Conservation (phyloP, 2,888 invertebrate species). For the Drosophila melanosoma region DNA sequence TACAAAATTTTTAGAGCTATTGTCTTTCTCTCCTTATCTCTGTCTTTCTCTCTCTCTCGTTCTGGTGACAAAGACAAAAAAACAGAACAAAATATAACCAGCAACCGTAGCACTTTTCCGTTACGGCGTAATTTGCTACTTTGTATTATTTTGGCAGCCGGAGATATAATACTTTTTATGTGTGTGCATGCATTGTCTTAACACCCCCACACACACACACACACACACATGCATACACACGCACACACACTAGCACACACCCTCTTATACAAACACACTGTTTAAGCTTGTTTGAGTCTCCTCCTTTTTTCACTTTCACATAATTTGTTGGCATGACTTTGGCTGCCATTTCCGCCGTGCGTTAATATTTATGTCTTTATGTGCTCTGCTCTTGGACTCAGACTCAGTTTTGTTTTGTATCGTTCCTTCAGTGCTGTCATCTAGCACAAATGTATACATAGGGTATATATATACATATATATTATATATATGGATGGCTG, state of each 20-base stretch:
- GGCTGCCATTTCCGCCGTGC: constrained; percentile 70
- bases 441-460: constrained; percentile 14
- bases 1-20: constrained; percentile 7
- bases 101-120: constrained; percentile 62
- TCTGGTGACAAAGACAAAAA: neutral
- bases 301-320: constrained; percentile 52
- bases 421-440: constrained; percentile 6
- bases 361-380: constrained; percentile 64
- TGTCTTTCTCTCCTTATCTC: neutral
- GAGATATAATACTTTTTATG: constrained; percentile 52
- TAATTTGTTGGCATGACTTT: constrained; percentile 75
- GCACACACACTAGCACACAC: neutral
- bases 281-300: neutral
- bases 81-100: constrained; percentile 41
- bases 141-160: constrained; percentile 62
- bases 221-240: neutral
- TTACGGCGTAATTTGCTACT: constrained; percentile 69
- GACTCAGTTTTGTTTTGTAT: constrained; percentile 8
- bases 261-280: neutral
- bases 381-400: constrained; percentile 21
- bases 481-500: neutral
- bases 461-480: neutral
- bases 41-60: neutral
- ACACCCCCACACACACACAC: constrained; percentile 9
- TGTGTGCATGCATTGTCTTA: constrained; percentile 60